Conservation (phyloP, 2,113 vertebrate species). For the Chionodraco myersi region DNA sequence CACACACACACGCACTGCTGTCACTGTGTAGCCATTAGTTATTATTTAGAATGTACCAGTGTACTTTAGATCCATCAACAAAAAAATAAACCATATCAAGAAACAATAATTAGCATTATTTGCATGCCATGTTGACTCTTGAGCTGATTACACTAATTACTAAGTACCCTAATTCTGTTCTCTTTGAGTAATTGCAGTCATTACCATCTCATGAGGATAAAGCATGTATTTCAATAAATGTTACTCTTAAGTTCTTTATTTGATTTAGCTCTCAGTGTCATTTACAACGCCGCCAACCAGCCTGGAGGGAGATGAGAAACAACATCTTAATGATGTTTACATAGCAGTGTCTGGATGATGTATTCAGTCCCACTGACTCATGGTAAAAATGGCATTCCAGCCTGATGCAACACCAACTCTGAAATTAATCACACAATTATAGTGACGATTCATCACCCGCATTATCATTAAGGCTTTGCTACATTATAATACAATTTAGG, state of each 20-base stretch:
- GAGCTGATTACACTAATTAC: background rate
- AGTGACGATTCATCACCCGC: conserved; percentile 52
- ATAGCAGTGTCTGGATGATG: conserved; percentile 56
- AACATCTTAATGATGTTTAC: conserved; percentile 72
- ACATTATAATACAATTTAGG: conserved; percentile 14
- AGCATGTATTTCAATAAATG: background rate
- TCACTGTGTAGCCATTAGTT: background rate
- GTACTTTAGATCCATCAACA: background rate
- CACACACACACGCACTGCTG: background rate
- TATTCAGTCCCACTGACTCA: conserved; percentile 68
- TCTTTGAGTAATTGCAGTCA: conserved; percentile 10
- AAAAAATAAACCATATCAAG: background rate
- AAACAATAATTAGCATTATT: conserved; percentile 8
- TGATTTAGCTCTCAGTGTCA: conserved; percentile 20
- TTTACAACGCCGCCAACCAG: conserved; percentile 51
- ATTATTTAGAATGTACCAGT: background rate
- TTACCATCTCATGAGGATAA: background rate
- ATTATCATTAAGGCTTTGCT: conserved; percentile 38
- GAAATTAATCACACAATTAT: conserved; percentile 58
- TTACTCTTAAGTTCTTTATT: conserved; percentile 18
- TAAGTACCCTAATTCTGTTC: background rate
- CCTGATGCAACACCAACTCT: conserved; percentile 42
- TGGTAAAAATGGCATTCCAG: conserved; percentile 62
- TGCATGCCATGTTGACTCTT: background rate
- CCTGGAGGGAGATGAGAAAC: conserved; percentile 60